Conservation (phyloP, 2,113 vertebrate species). For the Hippocampus guttulatus region DNA sequence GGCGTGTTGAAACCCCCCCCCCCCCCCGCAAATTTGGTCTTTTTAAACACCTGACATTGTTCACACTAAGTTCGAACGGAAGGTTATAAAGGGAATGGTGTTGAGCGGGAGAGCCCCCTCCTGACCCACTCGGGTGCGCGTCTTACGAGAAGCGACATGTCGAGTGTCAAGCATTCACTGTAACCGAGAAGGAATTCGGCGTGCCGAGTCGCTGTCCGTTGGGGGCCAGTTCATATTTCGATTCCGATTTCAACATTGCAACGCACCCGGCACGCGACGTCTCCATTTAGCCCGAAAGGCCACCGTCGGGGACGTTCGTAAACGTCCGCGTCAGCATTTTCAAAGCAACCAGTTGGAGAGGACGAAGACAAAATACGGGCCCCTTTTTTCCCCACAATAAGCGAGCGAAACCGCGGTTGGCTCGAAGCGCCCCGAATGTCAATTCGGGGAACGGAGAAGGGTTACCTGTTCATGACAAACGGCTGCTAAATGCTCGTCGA, state of each 20-base stretch:
- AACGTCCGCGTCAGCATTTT: neutral
- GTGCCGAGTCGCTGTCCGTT: neutral
- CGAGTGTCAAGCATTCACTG: no score
- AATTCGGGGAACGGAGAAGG: no score
- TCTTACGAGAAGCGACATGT: no score
- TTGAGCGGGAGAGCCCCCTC: no score
- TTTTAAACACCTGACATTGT: no score
- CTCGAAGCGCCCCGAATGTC: neutral
- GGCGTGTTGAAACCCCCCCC: no score
- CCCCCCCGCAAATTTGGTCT: no score
- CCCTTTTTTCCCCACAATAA: neutral
- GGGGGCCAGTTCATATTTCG: neutral
- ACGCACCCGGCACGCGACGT: neutral
- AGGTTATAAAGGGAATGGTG: no score
- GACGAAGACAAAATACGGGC: no score
- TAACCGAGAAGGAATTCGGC: no score
- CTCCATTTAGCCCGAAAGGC: neutral
- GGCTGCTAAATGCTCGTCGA: constrained; percentile 13
- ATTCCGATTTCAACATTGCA: neutral
- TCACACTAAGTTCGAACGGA: no score
- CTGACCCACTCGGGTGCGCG: no score
- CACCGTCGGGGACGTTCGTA: neutral
- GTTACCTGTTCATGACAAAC: constrained; percentile 62
- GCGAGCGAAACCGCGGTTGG: neutral
- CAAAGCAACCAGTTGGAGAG: neutral